phyloP scores from a whole-genome alignment of 35 echinoderm and acorn worm species.

The Lytechinus pictus region DNA sequence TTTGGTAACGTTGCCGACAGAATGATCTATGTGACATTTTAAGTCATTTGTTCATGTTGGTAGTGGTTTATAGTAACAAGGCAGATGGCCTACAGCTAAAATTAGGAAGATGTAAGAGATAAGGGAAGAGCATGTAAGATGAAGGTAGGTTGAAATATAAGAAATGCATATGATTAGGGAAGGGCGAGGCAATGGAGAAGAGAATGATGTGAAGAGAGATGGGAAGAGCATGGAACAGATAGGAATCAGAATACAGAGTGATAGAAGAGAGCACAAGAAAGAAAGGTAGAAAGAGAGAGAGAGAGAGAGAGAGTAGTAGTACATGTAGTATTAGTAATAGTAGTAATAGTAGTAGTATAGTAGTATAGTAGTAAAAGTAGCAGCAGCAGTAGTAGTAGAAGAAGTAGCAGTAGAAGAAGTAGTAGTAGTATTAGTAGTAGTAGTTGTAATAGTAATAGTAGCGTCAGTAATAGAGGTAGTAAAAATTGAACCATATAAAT shows the following conservation, averaged over 20 bases:
- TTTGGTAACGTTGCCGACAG: background rate
- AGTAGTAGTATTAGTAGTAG: no score
- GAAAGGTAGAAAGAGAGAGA: background rate
- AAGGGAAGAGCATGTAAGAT: background rate
- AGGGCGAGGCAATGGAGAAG: background rate
- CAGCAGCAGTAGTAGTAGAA: no score
- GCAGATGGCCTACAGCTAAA: slow-evolving; percentile 9
- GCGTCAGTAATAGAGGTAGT: no score
- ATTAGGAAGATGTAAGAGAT: slow-evolving; percentile 5
- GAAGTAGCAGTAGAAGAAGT: no score
- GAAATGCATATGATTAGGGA: background rate
- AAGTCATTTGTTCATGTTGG: slow-evolving; percentile 18
- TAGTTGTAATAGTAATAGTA: no score
- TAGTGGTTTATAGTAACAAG: background rate
- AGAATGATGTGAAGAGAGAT: background rate
- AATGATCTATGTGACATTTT: slow-evolving; percentile 14
- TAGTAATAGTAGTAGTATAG: no score
- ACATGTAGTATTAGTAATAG: background rate
- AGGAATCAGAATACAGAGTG: background rate
- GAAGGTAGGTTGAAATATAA: background rate
- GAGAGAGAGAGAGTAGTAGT: background rate
- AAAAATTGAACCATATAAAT: no score
- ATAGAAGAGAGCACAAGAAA: background rate
- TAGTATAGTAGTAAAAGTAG: no score
- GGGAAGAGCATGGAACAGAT: background rate